phyloP scores from a whole-genome alignment of 2,888 invertebrate genomes.

The Ennomos erosarius region DNA sequence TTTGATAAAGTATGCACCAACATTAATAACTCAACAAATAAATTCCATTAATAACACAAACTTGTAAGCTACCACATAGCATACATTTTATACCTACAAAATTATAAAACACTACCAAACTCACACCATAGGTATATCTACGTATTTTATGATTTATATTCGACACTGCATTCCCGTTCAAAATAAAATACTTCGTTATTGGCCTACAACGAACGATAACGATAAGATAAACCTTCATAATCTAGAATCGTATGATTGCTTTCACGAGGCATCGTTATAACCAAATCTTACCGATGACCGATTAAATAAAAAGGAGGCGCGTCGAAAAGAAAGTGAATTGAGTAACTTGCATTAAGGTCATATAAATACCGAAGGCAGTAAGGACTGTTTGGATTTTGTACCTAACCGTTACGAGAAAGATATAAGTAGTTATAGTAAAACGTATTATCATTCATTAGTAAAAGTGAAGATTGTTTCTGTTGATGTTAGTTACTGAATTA shows the following conservation, averaged over 20 bases:
- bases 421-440: no score
- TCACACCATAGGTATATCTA: neutral
- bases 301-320: slow-evolving; percentile 15
- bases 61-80: no score
- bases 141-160: neutral
- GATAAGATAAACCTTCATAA: slow-evolving; percentile 48
- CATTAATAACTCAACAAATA: no score
- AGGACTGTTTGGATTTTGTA: no score
- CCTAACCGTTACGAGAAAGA: no score
- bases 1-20: no score
- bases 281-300: slow-evolving; percentile 23
- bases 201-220: slow-evolving; percentile 28
- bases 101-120: slow-evolving; percentile 15
- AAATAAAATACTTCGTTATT: slow-evolving; percentile 21
- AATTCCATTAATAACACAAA: no score
- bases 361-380: no score
- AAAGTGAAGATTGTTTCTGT: no score
- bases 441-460: no score
- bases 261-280: slow-evolving; percentile 39
- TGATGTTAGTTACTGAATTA: no score
- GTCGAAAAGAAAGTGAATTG: slow-evolving; percentile 7
- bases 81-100: neutral
- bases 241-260: slow-evolving; percentile 47
- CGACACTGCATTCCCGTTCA: slow-evolving; percentile 1
- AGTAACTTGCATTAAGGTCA: neutral